A percentile compares a stretch with the other conserved stretches of the same genome.
These are phyloP conservation scores for Chaetura pelagica DNA, from an alignment of 2,113 vertebrate genomes.

Conservation along the genomic window DNA sequence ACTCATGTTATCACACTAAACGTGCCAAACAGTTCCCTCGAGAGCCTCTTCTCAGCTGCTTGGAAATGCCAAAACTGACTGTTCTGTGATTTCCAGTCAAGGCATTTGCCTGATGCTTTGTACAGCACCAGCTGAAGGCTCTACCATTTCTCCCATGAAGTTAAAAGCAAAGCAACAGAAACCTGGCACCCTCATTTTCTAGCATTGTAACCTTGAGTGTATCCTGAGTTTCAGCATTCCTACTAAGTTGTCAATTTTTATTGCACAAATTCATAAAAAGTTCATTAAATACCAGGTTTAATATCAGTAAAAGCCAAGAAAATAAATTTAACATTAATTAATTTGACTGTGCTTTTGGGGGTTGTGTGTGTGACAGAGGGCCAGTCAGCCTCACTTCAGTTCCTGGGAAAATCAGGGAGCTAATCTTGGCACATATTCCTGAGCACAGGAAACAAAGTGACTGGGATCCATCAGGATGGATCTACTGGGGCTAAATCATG, in stretches of 20 bases:
- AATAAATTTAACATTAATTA: neutral
- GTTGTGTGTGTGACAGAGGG: too few relatives aligned
- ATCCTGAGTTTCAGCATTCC: neutral
- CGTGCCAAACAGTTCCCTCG: neutral
- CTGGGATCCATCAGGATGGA: neutral
- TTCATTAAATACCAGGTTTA: neutral
- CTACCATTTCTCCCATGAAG: rapidly evolving
- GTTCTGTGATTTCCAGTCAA: rapidly evolving
- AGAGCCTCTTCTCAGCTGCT: too few relatives aligned
- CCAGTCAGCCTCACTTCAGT: too few relatives aligned
- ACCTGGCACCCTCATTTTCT: neutral
- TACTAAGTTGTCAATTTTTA: neutral
- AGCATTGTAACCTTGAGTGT: too few relatives aligned
- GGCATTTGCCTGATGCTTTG: neutral
- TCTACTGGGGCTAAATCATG: neutral
- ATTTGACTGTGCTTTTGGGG: neutral
- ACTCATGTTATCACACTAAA: neutral
- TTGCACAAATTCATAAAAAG: neutral
- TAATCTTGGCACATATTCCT: neutral
- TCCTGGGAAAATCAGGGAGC: too few relatives aligned
- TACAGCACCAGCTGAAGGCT: neutral
- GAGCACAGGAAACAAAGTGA: neutral
- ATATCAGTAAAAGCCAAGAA: neutral
- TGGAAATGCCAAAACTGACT: rapidly evolving
- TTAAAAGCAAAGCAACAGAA: neutral